Evolutionary conservation across 2,888 invertebrate genomes (phyloP), one percentile per base, ranked within the genome.

Genomic region (Agriotes lineatus): DNA sequence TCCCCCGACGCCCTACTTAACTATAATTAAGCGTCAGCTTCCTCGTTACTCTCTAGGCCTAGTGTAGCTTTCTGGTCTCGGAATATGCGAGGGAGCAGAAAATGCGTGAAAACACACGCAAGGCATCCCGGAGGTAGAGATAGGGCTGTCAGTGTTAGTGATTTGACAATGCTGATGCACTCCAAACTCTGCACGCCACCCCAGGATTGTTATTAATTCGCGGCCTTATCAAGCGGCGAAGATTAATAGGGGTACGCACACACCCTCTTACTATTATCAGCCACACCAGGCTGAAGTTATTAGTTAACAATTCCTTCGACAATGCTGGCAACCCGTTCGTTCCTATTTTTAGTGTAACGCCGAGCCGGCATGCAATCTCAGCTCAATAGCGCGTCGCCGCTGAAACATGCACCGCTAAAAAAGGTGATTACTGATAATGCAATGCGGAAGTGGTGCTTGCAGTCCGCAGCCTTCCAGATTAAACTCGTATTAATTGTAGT

Each of bases 151-250:
- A 66, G 52, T 57, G 64, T 44, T 64, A 64, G 56, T 60, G 59
- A 66, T 66, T 54, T 66, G 66, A 66, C 66, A 66, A 66, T 59
- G 50, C 59, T 52, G 59, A 66, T 66, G 66, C 66, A 66, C 60
- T 60, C 66, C 16, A 59, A 59, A 60, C 52, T 33, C 25, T 20
- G 44, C 66, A 66, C 66, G 66, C 66, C 39, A 66, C 61, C 59
- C 59, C 54, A 25, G n/a, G n/a, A n/a, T 60, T 59, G 50, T 59
- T 66, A 66, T 66, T 66, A 66, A 66, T 66, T 66, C 60, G 66
- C 22, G 52, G 59, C 52, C 66, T 66, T 66, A 66, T 66, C 66
- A 66, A 60, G 59, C 56, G 39, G 59, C 20, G 18, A 54, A 66
- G 66, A 66, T 66, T 59, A 66, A 66, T 66, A 54, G 39, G 66